Conservation (phyloP, 2,888 invertebrate genomes). For the Rhagonycha fulva region DNA sequence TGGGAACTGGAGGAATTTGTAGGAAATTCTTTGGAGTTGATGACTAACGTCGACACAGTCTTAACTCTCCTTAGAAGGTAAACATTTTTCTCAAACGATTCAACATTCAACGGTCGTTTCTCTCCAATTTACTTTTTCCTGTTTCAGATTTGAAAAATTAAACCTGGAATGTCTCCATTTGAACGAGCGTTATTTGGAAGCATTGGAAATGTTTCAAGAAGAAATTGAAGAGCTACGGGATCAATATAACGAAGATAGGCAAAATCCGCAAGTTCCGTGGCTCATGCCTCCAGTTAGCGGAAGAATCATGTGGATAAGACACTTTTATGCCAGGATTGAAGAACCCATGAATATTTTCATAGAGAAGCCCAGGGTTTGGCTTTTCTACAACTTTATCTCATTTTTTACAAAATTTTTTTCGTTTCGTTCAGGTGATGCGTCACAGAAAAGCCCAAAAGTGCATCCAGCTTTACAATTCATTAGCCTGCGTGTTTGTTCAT, state of each 20-base stretch:
- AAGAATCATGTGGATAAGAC: slow-evolving; percentile 81
- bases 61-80: slow-evolving; percentile 47
- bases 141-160: slow-evolving; percentile 66
- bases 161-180: slow-evolving; percentile 73
- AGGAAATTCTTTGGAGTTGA: slow-evolving; percentile 57
- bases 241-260: slow-evolving; percentile 77
- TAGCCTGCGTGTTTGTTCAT: slow-evolving; percentile 78
- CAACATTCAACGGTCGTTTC: no score
- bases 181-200: slow-evolving; percentile 74
- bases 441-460: slow-evolving; percentile 74
- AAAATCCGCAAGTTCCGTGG: slow-evolving; percentile 71
- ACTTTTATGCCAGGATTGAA: slow-evolving; percentile 73
- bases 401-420: background rate
- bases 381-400: background rate
- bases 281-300: slow-evolving; percentile 82
- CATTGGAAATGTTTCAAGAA: slow-evolving; percentile 66
- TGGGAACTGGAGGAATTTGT: slow-evolving; percentile 74
- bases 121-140: no score
- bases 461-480: slow-evolving; percentile 77
- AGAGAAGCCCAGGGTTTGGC: slow-evolving; percentile 42
- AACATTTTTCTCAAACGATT: background rate
- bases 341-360: slow-evolving; percentile 72
- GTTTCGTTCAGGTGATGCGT: slow-evolving; percentile 53
- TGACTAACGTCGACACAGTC: slow-evolving; percentile 51
- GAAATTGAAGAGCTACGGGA: slow-evolving; percentile 75